Percentiles rank a stretch among this genome's conserved stretches.
Evolutionary conservation across 2,113 vertebrate genomes (phyloP).

Genomic region (Lycocorax pyrrhopterus): DNA sequence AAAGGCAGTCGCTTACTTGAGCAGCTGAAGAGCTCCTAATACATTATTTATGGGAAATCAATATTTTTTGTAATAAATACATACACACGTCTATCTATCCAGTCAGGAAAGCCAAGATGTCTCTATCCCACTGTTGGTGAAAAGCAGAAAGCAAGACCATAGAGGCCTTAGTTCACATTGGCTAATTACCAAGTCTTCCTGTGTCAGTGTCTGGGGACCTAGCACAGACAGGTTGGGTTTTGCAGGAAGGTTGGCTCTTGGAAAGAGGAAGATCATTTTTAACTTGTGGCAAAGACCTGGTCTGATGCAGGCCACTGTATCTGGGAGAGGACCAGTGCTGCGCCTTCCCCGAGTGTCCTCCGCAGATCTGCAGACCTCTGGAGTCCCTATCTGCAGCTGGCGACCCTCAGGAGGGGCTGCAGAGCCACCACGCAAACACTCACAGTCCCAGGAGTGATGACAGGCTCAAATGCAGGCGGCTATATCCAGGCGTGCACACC

Average conservation of each 20-base stretch:
- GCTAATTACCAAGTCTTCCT: not conserved
- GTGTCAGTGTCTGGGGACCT: not conserved
- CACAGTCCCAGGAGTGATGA: no score
- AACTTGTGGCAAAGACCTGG: not conserved
- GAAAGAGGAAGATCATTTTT: not conserved
- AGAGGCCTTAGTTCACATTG: not conserved
- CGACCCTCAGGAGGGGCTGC: no score
- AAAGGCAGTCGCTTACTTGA: not conserved
- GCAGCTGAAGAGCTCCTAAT: not conserved
- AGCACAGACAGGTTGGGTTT: not conserved
- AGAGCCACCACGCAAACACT: no score
- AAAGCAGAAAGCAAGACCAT: not conserved
- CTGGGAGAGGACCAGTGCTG: no score
- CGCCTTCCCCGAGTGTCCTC: no score
- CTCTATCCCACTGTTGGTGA: not conserved
- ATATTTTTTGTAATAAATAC: slow-evolving; percentile 8
- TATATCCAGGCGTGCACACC: no score
- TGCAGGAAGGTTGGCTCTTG: not conserved
- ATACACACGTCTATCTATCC: not conserved
- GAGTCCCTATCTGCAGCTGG: no score
- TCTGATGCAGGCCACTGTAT: no score
- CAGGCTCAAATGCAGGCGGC: no score
- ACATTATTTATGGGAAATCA: slow-evolving; percentile 13
- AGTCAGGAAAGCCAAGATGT: not conserved
- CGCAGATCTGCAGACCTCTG: no score